These are phyloP conservation scores for Hippocampus comes DNA, from an alignment of 2,113 vertebrate species.

Conservation along the genomic window DNA sequence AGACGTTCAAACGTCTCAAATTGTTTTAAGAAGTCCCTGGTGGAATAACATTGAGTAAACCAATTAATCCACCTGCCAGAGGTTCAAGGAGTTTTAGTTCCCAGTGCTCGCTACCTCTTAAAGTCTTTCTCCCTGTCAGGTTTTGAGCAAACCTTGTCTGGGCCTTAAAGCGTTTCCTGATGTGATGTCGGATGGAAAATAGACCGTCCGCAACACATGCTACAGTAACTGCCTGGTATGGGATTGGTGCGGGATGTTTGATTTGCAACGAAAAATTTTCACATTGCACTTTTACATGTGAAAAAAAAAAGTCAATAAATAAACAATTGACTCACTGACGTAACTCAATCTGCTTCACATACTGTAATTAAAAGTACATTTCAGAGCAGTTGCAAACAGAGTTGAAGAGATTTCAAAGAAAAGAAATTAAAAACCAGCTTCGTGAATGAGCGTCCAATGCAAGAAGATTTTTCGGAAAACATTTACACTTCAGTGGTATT, in stretches of 20 bases:
- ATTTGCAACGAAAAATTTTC: constrained; percentile 23
- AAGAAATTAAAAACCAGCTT: no score
- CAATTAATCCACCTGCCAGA: constrained; percentile 70
- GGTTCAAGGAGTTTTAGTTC: constrained; percentile 58
- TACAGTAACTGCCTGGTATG: constrained; percentile 12
- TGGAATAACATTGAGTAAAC: constrained; percentile 70
- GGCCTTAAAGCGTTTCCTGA: constrained; percentile 24
- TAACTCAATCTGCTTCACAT: no score
- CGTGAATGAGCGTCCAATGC: no score
- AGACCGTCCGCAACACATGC: constrained; percentile 27
- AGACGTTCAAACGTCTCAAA: constrained; percentile 62
- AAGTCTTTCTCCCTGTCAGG: constrained; percentile 44
- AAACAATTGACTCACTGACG: no score
- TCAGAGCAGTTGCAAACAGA: no score
- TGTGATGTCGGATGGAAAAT: constrained; percentile 27
- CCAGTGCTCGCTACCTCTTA: constrained; percentile 43
- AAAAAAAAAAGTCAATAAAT: no score
- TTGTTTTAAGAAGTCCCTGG: constrained; percentile 66
- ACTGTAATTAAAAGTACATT: no score
- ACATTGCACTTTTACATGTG: no score
- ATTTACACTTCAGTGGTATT: no score
- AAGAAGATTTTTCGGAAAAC: no score
- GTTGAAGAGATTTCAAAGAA: no score
- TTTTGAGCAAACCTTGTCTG: constrained; percentile 33
- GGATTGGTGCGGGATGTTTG: constrained; percentile 28